A percentile compares a stretch with the other conserved stretches of the same genome.
These are phyloP conservation scores for Aricia artaxerxes DNA, from an alignment of 2,888 invertebrate genomes.

Conservation along the genomic window DNA sequence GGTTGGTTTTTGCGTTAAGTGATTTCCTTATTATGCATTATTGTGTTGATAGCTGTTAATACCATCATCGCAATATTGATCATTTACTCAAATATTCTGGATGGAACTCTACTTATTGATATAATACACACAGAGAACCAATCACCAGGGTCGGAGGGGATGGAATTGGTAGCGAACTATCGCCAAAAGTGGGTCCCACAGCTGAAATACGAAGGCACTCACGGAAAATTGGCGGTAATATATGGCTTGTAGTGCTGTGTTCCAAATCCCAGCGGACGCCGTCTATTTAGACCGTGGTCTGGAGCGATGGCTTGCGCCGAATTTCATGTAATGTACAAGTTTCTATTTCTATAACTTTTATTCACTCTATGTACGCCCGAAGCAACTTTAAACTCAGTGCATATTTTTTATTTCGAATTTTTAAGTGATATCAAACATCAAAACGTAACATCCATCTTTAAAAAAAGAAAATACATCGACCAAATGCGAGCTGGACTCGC, in stretches of 20 bases:
- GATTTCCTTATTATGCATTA: not conserved
- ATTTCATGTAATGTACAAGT: not conserved
- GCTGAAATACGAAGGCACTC: constrained; percentile 21
- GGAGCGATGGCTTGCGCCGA: not conserved
- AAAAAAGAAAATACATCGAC: no score
- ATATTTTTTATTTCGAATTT: no score
- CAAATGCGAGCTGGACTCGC: no score
- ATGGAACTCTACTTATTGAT: not conserved
- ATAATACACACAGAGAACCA: not conserved
- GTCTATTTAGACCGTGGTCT: constrained; percentile 21
- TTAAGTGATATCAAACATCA: no score
- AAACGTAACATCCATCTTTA: no score
- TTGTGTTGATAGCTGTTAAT: not conserved
- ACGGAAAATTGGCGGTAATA: constrained; percentile 22
- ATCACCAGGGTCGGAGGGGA: not conserved
- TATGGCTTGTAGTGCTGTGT: constrained; percentile 16
- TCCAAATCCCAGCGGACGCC: constrained; percentile 18
- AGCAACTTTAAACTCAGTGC: no score
- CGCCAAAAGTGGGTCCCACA: constrained; percentile 15
- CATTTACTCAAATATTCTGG: not conserved
- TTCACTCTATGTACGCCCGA: no score
- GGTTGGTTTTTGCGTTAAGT: not conserved
- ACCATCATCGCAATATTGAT: no score
- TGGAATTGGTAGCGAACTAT: constrained; percentile 15
- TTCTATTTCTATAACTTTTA: not conserved